These are phyloP conservation scores for Philotrypesis tridentata DNA, from an alignment of 1,140 invertebrate species.

Conservation along the genomic window DNA sequence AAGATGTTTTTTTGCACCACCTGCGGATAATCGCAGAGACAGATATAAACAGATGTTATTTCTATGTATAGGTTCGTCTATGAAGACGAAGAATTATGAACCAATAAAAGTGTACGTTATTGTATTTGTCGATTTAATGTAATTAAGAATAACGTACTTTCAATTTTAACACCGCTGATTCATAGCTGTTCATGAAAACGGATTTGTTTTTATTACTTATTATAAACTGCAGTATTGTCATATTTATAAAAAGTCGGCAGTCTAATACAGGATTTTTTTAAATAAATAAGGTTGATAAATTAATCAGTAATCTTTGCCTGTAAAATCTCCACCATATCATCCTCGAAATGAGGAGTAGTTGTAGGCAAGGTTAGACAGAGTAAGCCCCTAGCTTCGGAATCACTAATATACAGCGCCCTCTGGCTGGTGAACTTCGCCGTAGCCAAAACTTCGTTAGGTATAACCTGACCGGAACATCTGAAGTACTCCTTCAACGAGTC, in stretches of 20 bases:
- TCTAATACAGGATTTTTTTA: too few species aligned
- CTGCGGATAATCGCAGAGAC: constrained; percentile 62
- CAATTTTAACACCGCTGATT: too few species aligned
- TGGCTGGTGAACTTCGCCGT: constrained; percentile 76
- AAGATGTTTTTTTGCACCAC: constrained; percentile 77
- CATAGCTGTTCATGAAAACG: too few species aligned
- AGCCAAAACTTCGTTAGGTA: constrained; percentile 75
- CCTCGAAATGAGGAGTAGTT: constrained; percentile 67
- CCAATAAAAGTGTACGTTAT: too few species aligned
- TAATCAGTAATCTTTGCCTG: constrained; percentile 62
- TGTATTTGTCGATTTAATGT: too few species aligned
- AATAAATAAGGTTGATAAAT: too few species aligned
- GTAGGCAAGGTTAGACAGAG: constrained; percentile 77
- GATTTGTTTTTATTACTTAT: too few species aligned
- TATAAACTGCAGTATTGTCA: too few species aligned
- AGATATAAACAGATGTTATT: constrained; percentile 56
- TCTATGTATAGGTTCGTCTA: too few species aligned
- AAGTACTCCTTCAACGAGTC: constrained; percentile 80
- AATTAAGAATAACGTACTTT: too few species aligned
- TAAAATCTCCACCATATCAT: constrained; percentile 68
- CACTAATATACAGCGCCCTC: constrained; percentile 71
- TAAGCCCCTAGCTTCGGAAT: constrained; percentile 74
- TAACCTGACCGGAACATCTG: constrained; percentile 70
- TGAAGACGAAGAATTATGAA: too few species aligned
- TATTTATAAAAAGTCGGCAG: too few species aligned